phyloP scores from a whole-genome alignment of 2,113 vertebrate genomes.

The Engystomops pustulosus region DNA sequence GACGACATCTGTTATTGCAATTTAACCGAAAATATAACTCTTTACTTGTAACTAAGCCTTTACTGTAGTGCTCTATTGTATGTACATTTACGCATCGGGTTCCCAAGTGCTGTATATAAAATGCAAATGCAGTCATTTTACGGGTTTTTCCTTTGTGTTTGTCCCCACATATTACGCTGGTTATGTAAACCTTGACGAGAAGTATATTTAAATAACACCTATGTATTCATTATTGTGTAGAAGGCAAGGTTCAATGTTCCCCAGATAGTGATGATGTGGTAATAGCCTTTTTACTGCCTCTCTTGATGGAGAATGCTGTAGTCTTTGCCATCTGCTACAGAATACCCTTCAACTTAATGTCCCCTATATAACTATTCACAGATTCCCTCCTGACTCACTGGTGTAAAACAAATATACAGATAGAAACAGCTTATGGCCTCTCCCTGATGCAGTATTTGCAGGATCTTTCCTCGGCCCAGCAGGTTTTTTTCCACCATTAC shows the following conservation, averaged over 20 bases:
- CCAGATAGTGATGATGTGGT: not conserved
- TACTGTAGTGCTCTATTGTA: no score
- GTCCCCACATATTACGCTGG: not conserved
- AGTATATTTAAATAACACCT: not conserved
- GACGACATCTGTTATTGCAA: no score
- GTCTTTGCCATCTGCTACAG: slow-evolving; percentile 34
- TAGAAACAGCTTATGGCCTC: slow-evolving; percentile 11
- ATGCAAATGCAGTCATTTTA: not conserved
- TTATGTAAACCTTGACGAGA: not conserved
- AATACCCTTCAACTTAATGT: slow-evolving; percentile 32
- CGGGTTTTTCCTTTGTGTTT: not conserved
- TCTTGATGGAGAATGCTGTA: slow-evolving; percentile 19
- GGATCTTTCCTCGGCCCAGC: not conserved
- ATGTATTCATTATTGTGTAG: not conserved
- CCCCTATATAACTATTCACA: slow-evolving; percentile 30
- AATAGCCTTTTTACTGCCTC: slow-evolving; percentile 16
- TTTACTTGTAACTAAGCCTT: not conserved
- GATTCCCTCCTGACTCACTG: not conserved
- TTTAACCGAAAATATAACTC: no score
- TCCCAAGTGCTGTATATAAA: not conserved
- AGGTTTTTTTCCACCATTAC: not conserved
- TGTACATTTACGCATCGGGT: no score
- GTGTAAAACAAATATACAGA: slow-evolving; percentile 33
- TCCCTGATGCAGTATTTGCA: not conserved
- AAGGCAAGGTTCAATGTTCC: not conserved